Evolutionary conservation across 2,888 invertebrate species (phyloP), one percentile per base, ranked within the genome.

Genomic region (Crematogaster levior): DNA sequence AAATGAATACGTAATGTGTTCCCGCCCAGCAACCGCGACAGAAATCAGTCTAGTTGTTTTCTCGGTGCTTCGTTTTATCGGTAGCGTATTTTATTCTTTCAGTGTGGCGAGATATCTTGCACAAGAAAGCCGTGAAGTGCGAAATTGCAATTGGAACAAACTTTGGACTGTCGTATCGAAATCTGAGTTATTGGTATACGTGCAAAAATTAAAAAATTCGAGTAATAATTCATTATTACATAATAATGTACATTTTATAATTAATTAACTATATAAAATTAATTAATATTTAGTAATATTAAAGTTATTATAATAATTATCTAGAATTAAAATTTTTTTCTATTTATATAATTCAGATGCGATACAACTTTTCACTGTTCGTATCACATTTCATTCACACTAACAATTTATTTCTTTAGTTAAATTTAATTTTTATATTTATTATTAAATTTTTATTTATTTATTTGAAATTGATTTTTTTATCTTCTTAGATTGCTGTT

Each of bases 1-100:
- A 90, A 94, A 93, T 93, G 93, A 93, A 93, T 94, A 92, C 89
- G 91, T 93, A 93, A 93, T 93, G 91, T 82, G 63, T 53, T 56
- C 70, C 58, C 27, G n/a, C 40, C 21, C 61, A 34, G 81, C 70
- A 12, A 10, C 68, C 56, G 48, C 40, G 51, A 75, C 73, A 79
- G 65, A 60, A 68, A 77, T 79, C 75, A 74, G 46, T 18, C 34
- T 34, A 56, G 81, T 88, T 91, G 82, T 86, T 87, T 83, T 74
- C 48, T 53, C 21, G 53, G 30, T 77, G 65, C 51, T 65, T 51
- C 66, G 40, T 77, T 77, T 77, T 77, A 77, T 77, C 53, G 53
- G 21, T 46, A 40, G 68, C n/a, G 27, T 21, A 53, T 53, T 66
- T 77, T 40, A 53, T 24, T 40, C 24, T 21, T 56, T 53, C 48